Base-by-base conservation (phyloP, 2,888 invertebrate species). In the Deroplatys truncata region DNA sequence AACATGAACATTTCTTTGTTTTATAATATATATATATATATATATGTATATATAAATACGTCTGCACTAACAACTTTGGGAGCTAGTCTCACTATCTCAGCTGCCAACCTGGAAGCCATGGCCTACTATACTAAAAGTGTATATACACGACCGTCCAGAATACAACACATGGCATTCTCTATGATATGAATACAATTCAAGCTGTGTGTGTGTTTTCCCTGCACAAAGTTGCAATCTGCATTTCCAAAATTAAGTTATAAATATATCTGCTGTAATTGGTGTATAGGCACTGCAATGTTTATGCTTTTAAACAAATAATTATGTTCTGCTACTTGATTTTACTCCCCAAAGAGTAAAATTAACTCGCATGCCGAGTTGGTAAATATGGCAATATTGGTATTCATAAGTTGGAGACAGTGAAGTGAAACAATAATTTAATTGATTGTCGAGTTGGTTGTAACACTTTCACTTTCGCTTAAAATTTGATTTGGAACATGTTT, bases 61-160 rank as follows among this genome's bases (percentile, higher is more conserved):
- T 86, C 86, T 86, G 86, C 86, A 86, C 86, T 43, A 86, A 29
- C 28, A 31, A 28, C n/a, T 49, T 49, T n/a, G 49, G 56, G 49
- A 85, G 85, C 85, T 49, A 85, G 15, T 86, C 86, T 86, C 86
- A 86, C 86, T 86, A 86, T 86, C 25, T 72, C 29, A 85, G 56
- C 56, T 85, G 29, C 82, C 82, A 86, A 25, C 86, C 82, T 86
- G 86, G 86, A 86, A 86, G 86, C 86, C 86, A 85, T 86, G 86
- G 56, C 82, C 86, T 86, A 86, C 56, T 72, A 72, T 72, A n/a
- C 56, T 86, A 56, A 43, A 85, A 49, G 49, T 85, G 49, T 85
- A 85, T 56, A 85, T 49, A 72, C 56, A 72, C 20, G 56, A 72
- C 7, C 20, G 56, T 72, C 56, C 56, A 72, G 56, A 72, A 72